Percentiles rank a stretch among this genome's conserved stretches.
Evolutionary conservation across 92 coral and sea anemone genomes (phyloP).

Genomic region (Nematostella vectensis): DNA sequence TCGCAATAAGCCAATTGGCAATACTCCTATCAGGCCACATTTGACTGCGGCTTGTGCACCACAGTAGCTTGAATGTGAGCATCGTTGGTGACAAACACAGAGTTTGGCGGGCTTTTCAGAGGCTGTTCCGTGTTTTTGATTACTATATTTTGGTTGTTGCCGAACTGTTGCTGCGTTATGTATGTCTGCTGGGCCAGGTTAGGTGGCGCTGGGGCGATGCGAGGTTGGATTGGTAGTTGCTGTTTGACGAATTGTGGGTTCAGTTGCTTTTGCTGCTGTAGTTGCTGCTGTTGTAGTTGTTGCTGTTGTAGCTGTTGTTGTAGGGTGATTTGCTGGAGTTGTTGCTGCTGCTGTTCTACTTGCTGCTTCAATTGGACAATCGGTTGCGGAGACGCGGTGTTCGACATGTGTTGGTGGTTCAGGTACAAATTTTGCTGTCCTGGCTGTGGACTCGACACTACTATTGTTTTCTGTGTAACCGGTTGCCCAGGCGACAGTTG

Average conservation of each 20-base stretch:
- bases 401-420: conserved; percentile 63
- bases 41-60: conserved; percentile 81
- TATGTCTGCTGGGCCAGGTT: conserved; percentile 73
- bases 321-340: conserved; percentile 52
- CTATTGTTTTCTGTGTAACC: conserved; percentile 54
- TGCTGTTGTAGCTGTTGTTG: conserved; percentile 66
- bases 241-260: conserved; percentile 66
- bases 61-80: conserved; percentile 64
- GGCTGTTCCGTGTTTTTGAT: conserved; percentile 68
- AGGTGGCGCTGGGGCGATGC: conserved; percentile 94
- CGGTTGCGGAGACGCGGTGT: conserved; percentile 47
- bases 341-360: conserved; percentile 75
- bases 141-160: conserved; percentile 51
- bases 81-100: conserved; percentile 68
- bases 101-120: conserved; percentile 63
- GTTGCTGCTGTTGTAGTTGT: conserved; percentile 60
- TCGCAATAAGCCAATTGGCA: too few relatives aligned
- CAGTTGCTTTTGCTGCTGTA: conserved; percentile 61
- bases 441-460: conserved; percentile 62
- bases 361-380: conserved; percentile 81
- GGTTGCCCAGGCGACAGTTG: conserved; percentile 66
- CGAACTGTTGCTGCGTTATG: conserved; percentile 57
- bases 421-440: conserved; percentile 63
- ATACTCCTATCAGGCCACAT: conserved; percentile 55
- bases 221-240: conserved; percentile 89